Evolutionary conservation across 2,797 vertebrate species (phyloP).

Genomic region (Hydrophis major): DNA sequence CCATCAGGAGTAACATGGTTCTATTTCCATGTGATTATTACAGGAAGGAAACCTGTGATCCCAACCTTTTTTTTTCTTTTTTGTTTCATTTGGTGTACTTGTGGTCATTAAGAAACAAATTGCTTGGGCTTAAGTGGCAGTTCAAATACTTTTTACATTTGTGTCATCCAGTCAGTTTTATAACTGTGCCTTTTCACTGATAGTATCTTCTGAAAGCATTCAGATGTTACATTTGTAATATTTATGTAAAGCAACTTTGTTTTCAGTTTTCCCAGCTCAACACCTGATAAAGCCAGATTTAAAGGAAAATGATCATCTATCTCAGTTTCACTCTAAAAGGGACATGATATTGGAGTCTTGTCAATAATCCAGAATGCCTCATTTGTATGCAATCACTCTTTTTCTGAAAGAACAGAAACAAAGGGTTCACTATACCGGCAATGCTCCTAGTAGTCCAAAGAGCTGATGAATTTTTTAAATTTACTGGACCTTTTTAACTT

Average conservation of each 20-base stretch:
- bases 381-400: constrained; percentile 22
- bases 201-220: constrained; percentile 10
- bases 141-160: not conserved
- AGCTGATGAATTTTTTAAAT: not conserved
- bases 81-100: not conserved
- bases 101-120: not conserved
- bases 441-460: not conserved
- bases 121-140: not conserved
- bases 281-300: constrained; percentile 33
- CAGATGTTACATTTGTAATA: constrained; percentile 24
- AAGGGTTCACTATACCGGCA: constrained; percentile 28
- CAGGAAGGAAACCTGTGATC: not conserved
- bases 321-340: constrained; percentile 23
- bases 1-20: not conserved
- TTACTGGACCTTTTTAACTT: not conserved
- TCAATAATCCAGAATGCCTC: not conserved
- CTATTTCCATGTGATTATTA: not conserved
- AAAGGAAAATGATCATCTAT: not conserved
- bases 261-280: not conserved
- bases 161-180: not conserved
- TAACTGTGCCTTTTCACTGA: constrained; percentile 2
- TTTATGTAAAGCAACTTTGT: constrained; percentile 18
- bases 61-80: not conserved
- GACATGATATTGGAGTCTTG: constrained; percentile 17
- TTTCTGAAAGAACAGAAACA: constrained; percentile 1